These are phyloP conservation scores for Amia ocellicauda DNA, from an alignment of 2,113 vertebrate species.

Conservation along the genomic window DNA sequence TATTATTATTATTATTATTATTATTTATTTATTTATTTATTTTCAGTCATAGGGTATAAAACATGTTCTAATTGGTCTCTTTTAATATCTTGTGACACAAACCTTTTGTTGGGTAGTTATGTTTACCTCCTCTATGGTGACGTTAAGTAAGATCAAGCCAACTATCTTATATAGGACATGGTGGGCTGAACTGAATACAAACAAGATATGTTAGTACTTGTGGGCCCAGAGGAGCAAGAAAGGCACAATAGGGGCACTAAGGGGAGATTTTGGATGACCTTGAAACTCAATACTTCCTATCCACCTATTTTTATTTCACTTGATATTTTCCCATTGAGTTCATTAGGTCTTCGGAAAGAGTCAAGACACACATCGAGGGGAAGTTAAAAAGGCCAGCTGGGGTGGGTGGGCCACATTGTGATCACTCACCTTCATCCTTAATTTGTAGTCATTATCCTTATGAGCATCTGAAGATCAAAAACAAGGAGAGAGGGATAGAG, in stretches of 20 bases:
- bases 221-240: neutral
- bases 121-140: neutral
- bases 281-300: constrained; percentile 2
- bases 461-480: constrained; percentile 77
- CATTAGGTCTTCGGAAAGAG: constrained; percentile 52
- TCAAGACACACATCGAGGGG: constrained; percentile 59
- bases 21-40: no score
- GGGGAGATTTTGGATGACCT: constrained; percentile 1
- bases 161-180: neutral
- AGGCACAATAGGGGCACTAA: neutral
- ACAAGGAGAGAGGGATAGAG: constrained; percentile 62
- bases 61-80: no score
- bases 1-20: no score
- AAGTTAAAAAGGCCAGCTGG: constrained; percentile 70
- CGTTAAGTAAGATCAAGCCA: neutral
- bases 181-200: neutral
- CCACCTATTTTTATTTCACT: constrained; percentile 4
- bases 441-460: constrained; percentile 81
- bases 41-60: no score
- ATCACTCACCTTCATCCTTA: constrained; percentile 81
- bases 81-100: no score
- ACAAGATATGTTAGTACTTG: neutral
- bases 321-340: constrained; percentile 39
- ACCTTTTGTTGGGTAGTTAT: no score
- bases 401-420: constrained; percentile 70